Evolutionary conservation across 1,140 invertebrate genomes (phyloP), one percentile per base, ranked within the genome.

Genomic region (Amyelois transitella): DNA sequence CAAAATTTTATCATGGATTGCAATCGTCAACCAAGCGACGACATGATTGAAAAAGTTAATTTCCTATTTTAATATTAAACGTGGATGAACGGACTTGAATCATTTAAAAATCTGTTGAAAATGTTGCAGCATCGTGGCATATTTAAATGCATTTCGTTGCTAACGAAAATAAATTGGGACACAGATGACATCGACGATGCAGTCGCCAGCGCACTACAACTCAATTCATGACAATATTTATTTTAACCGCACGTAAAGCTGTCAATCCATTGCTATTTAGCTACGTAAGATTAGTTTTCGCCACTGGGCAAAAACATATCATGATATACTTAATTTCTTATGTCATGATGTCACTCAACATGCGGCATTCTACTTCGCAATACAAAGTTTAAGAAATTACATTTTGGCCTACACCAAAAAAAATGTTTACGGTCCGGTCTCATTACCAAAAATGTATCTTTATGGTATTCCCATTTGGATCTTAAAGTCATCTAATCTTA

Each of bases 91-190:
- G 4, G 45, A 7, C 45, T 45, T 7, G 43, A 45, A 20, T 20
- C 12, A 14, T 21, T 21, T 48, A 21, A 48, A 21, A 21, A 48
- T 21, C 18, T 48, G 20, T 21, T 20, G 12, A 22, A 21, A 48
- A 48, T 20, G 8, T 19, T 19, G 19, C 45, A n/a, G 45, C 18
- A 48, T 10, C 2, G 20, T n/a, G n/a, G 10, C 18, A 48, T 48
- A 48, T 48, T 48, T 48, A 20, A 48, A 48, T 48, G 45, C 45
- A 48, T 21, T 48, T 21, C 18, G 19, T 19, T 21, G 7, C 12
- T 12, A 48, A 21, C 45, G 45, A 48, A 48, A 20, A 48, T 48
- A 48, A 48, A 48, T 48, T 48, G 45, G 20, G 6, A 21, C 20
- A 3, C 45, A 18, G n/a, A 21, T 21, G 12, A n/a, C 18, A 20